Percentiles rank a stretch among this genome's conserved stretches.
Conservation (phyloP, 2,113 vertebrate species). For the Ovibos moschatus region DNA sequence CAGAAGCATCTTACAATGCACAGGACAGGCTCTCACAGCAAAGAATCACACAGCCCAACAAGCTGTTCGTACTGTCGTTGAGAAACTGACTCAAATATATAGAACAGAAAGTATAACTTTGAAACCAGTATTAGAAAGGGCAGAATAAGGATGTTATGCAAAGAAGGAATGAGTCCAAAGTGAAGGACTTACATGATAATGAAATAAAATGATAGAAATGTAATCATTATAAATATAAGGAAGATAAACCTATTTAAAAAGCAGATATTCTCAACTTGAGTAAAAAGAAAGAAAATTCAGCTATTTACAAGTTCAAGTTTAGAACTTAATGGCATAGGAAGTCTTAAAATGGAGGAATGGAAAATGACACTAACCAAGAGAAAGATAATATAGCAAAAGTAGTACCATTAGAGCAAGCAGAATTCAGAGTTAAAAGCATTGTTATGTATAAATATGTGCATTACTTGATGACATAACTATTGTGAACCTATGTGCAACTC, state of each 20-base stretch:
- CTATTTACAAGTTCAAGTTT: not conserved
- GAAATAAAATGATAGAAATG: not conserved
- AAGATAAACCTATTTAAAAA: not conserved
- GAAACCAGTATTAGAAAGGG: not conserved
- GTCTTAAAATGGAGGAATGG: not conserved
- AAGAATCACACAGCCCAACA: not conserved
- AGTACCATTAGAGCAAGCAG: not conserved
- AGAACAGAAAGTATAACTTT: not conserved
- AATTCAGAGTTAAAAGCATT: not conserved
- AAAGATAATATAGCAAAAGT: not conserved
- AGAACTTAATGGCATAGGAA: not conserved
- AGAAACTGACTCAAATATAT: not conserved
- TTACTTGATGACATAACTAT: not conserved
- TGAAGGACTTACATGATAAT: not conserved
- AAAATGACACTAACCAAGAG: not conserved
- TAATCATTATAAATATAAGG: not conserved
- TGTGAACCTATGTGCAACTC: not conserved
- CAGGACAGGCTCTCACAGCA: not conserved
- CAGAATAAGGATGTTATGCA: not conserved
- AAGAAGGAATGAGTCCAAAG: not conserved
- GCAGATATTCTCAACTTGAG: not conserved
- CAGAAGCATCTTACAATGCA: not conserved
- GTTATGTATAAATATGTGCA: not conserved
- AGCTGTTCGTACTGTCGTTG: not conserved
- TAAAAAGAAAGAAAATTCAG: not conserved